Percentiles rank a stretch among this genome's conserved stretches.
phyloP scores from a whole-genome alignment of 2,113 vertebrate species.

The Donacobius atricapilla region DNA sequence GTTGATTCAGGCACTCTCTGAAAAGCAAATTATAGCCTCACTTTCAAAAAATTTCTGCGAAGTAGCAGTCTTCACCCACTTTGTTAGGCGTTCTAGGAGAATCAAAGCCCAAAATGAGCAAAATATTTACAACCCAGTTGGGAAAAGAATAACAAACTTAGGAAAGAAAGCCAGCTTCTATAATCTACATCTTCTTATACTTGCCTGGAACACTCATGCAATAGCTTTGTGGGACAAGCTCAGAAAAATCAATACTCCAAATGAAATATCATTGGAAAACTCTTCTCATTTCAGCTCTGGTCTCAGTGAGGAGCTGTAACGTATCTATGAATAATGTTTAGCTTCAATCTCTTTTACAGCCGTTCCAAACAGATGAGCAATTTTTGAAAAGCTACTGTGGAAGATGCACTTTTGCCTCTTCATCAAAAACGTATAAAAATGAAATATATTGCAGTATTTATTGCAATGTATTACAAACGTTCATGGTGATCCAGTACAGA shows the following conservation, averaged over 20 bases:
- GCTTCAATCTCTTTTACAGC: constrained; percentile 65
- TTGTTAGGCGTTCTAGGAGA: background rate
- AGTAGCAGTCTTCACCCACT: background rate
- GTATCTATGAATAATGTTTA: constrained; percentile 70
- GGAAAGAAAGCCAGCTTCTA: background rate
- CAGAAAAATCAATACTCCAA: constrained; percentile 53
- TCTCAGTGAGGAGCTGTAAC: constrained; percentile 37
- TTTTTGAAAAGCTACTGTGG: constrained; percentile 72
- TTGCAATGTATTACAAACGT: constrained; percentile 65
- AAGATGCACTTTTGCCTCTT: constrained; percentile 76
- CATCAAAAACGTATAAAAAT: constrained; percentile 76
- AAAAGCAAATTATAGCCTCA: background rate
- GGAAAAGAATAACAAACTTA: background rate
- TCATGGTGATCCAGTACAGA: constrained; percentile 57
- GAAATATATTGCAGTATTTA: constrained; percentile 74
- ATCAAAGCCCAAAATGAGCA: background rate
- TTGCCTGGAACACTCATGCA: background rate
- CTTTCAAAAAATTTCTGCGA: background rate
- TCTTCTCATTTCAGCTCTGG: constrained; percentile 45
- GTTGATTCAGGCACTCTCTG: background rate
- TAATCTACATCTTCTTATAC: constrained; percentile 9
- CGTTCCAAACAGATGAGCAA: constrained; percentile 69
- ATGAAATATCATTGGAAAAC: constrained; percentile 45
- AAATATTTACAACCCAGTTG: background rate
- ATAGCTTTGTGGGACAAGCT: background rate